Conservation (phyloP, 2,113 vertebrate genomes). For the Gambusia affinis region DNA sequence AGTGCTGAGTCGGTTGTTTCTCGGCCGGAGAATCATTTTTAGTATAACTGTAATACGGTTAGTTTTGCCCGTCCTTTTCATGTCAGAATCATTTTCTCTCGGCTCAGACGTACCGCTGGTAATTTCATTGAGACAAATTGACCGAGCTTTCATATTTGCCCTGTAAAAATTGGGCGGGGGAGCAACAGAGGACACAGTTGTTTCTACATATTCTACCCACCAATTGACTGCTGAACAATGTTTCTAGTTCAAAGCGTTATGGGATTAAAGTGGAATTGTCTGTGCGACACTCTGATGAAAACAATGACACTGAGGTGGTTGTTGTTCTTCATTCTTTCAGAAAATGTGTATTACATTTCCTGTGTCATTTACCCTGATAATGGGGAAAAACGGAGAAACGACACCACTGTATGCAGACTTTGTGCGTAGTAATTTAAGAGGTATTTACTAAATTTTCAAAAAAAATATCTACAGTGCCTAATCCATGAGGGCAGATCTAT, state of each 20-base stretch:
- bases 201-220: slow-evolving; percentile 16
- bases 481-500: too few relatives aligned
- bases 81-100: slow-evolving; percentile 49
- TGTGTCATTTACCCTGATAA: too few relatives aligned
- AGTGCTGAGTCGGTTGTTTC: slow-evolving; percentile 57
- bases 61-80: slow-evolving; percentile 54
- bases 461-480: too few relatives aligned
- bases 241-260: background rate
- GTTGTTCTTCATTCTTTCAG: too few relatives aligned
- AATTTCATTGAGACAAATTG: slow-evolving; percentile 63
- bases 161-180: slow-evolving; percentile 3
- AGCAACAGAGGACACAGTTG: slow-evolving; percentile 9
- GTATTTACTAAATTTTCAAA: too few relatives aligned
- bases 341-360: too few relatives aligned
- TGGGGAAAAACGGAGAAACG: too few relatives aligned
- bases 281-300: too few relatives aligned
- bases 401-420: too few relatives aligned
- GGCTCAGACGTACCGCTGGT: slow-evolving; percentile 40
- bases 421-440: too few relatives aligned
- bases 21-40: slow-evolving; percentile 52
- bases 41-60: slow-evolving; percentile 55
- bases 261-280: too few relatives aligned
- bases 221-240: slow-evolving; percentile 4
- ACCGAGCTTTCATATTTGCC: slow-evolving; percentile 53
- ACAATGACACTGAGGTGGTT: too few relatives aligned